phyloP scores from a whole-genome alignment of 2,888 invertebrate genomes.

The Machimus rusticus region DNA sequence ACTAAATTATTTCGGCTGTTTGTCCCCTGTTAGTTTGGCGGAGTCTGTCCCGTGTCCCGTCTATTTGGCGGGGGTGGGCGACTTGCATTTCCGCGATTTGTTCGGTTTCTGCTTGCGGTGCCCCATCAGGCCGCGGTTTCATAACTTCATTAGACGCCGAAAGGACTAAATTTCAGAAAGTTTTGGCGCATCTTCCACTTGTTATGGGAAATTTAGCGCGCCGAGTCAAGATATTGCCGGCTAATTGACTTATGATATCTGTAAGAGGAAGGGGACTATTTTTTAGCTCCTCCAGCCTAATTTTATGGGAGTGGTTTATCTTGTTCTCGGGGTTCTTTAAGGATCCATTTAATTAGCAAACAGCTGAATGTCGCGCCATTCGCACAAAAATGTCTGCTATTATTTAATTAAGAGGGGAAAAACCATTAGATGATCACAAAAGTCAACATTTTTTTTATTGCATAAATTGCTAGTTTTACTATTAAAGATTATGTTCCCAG shows the following conservation, averaged over 20 bases:
- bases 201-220: neutral
- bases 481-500: too few relatives aligned
- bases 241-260: neutral
- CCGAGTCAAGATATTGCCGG: neutral
- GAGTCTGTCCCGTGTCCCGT: neutral
- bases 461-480: too few relatives aligned
- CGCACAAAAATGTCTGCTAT: too few relatives aligned
- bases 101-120: neutral
- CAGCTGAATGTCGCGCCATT: neutral
- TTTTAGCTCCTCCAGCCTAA: neutral
- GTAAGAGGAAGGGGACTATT: neutral
- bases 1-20: slow-evolving; percentile 30
- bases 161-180: neutral
- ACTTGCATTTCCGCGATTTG: neutral
- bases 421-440: too few relatives aligned
- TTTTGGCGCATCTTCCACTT: neutral
- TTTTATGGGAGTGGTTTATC: neutral
- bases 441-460: too few relatives aligned
- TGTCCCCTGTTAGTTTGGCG: neutral
- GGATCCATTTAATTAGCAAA: neutral
- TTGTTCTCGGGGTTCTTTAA: neutral
- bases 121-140: neutral
- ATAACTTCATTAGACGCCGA: neutral
- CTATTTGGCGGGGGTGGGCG: neutral
- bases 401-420: too few relatives aligned